Evolutionary conservation across 2,888 invertebrate species (phyloP), one percentile per base, ranked within the genome.

Genomic region (Microdon myrmicae): DNA sequence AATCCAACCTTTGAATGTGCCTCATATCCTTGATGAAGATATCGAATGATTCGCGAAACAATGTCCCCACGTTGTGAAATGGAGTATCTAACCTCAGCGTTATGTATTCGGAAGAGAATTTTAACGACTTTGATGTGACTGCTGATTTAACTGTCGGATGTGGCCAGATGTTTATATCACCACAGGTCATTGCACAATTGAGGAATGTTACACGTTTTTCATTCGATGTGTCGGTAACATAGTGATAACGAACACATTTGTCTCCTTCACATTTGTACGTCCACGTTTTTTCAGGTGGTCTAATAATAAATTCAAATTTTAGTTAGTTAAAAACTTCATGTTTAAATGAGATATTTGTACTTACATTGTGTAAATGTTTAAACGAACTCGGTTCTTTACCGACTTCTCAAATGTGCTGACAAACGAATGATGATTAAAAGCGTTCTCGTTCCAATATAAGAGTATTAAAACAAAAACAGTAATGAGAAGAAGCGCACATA

Each of bases 101-200:
- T n/a, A 80, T 70, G 67, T 76, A 71, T 22, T 76, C 73, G 32
- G 74, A 69, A 8, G 75, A 73, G 55, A 80, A 86, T 16, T 84
- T 83, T 12, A 86, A 81, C 14, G 87, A 86, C 45, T 84, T 84
- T 10, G 84, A 84, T 67, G 87, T 88, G 14, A 91, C 82, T 66
- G 84, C 82, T 19, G 88, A 84, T 53, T 85, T 85, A 0, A 88
- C 87, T 2, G 90, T 90, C 39, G 92, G 91, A 76, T 87, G 87
- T 17, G 92, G 92, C 92, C 91, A 92, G 16, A 91, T 83, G 69
- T 90, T 87, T 3, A 79, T 74, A 43, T 78, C 78, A 16, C 90
- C 89, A 77, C 92, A 92, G 9, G 89, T 82, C 85, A 92, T 90
- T 72, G 87, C 87, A 80, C 92, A 92, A 4, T 89, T 89, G 26